These are phyloP conservation scores for Malacoraja senta DNA, from an alignment of 2,797 vertebrate species.

Conservation along the genomic window DNA sequence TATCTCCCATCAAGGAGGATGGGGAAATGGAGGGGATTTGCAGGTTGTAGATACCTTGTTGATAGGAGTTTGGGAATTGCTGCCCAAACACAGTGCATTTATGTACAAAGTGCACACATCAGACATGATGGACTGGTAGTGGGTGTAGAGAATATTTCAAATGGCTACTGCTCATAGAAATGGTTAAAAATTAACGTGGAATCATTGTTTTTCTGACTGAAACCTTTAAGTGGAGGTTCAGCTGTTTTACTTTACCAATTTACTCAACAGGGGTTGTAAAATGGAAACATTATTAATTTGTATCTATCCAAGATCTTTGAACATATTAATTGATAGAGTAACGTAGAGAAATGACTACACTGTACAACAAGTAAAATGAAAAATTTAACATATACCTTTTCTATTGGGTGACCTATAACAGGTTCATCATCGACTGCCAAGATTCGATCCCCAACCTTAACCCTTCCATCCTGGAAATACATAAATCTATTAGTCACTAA, in stretches of 20 bases:
- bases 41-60: too few species aligned
- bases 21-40: too few species aligned
- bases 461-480: constrained; percentile 66
- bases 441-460: constrained; percentile 71
- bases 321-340: not conserved
- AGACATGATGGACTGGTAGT: too few species aligned
- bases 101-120: too few species aligned
- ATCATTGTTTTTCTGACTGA: not conserved
- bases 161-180: not conserved
- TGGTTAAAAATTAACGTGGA: not conserved
- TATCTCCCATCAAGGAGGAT: too few species aligned
- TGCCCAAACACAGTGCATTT: too few species aligned
- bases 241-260: not conserved
- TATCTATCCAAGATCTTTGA: not conserved
- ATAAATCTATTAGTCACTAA: not conserved
- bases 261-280: not conserved
- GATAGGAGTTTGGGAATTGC: too few species aligned
- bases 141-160: not conserved
- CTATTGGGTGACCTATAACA: constrained; percentile 65
- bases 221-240: not conserved
- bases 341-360: too few species aligned
- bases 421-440: constrained; percentile 74
- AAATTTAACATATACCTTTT: constrained; percentile 62
- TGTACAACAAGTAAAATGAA: not conserved
- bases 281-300: not conserved